Conservation (phyloP, 1,140 invertebrate species). For the Triops cancriformis region DNA sequence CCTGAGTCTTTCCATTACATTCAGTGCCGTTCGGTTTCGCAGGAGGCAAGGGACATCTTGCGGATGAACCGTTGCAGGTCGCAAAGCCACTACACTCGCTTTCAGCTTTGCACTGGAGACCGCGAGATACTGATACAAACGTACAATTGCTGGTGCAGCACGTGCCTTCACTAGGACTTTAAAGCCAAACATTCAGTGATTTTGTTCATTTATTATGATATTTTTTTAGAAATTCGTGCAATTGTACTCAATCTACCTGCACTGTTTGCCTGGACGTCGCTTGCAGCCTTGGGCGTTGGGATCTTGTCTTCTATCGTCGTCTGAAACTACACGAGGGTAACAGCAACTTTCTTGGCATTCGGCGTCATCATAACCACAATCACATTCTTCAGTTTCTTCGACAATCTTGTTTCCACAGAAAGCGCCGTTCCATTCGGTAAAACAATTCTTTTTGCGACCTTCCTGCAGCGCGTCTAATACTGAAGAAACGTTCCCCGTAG, state of each 20-base stretch:
- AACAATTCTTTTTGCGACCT: slow-evolving; percentile 91
- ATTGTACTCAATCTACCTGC: slow-evolving; percentile 50
- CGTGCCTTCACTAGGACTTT: slow-evolving; percentile 89
- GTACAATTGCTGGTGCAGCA: slow-evolving; percentile 80
- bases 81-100: slow-evolving; percentile 81
- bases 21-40: slow-evolving; percentile 70
- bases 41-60: slow-evolving; percentile 72
- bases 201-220: too few relatives aligned
- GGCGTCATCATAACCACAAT: slow-evolving; percentile 90
- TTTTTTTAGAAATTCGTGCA: slow-evolving; percentile 27
- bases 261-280: slow-evolving; percentile 65
- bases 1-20: slow-evolving; percentile 70
- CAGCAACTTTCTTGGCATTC: slow-evolving; percentile 93
- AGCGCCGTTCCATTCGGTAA: slow-evolving; percentile 77
- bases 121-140: slow-evolving; percentile 53
- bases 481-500: slow-evolving; percentile 87
- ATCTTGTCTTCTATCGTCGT: slow-evolving; percentile 58
- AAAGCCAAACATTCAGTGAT: too few relatives aligned
- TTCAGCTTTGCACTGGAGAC: slow-evolving; percentile 59
- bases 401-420: slow-evolving; percentile 99
- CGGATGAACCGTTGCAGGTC: slow-evolving; percentile 71
- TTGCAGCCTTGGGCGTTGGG: slow-evolving; percentile 66
- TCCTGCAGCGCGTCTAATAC: slow-evolving; percentile 85
- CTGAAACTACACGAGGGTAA: slow-evolving; percentile 70
- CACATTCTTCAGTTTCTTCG: slow-evolving; percentile 94